Evolutionary conservation across 2,797 vertebrate species (phyloP).

Genomic region (Aphelocoma californica): DNA sequence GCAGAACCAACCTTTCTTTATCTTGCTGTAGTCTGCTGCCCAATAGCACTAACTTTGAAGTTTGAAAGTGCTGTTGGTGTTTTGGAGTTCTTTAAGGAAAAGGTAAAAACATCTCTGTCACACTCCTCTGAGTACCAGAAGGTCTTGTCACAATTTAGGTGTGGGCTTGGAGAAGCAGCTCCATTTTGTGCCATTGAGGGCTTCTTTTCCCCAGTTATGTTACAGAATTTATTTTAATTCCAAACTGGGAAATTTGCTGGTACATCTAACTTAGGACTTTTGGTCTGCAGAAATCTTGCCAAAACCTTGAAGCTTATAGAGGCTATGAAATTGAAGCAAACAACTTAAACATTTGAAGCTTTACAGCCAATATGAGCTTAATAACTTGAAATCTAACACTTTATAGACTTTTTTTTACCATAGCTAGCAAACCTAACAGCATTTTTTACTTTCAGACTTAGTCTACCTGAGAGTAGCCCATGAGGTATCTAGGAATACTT

Average conservation of each 20-base stretch:
- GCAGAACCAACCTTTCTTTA: background rate
- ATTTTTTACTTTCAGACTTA: constrained; percentile 16
- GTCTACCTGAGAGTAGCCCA: background rate
- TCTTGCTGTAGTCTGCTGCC: background rate
- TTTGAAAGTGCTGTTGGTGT: background rate
- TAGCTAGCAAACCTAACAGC: background rate
- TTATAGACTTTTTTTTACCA: background rate
- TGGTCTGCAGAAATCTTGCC: constrained; percentile 16
- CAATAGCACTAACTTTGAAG: background rate
- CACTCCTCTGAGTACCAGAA: background rate
- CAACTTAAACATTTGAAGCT: constrained; percentile 46
- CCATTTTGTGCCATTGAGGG: background rate
- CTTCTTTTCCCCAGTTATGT: background rate
- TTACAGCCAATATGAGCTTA: constrained; percentile 53
- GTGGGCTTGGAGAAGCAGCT: background rate
- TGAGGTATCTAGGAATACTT: background rate
- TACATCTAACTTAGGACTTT: background rate
- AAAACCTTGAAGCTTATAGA: constrained; percentile 11
- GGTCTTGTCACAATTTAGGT: background rate
- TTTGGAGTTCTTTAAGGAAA: background rate
- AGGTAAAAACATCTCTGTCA: background rate
- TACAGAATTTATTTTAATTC: background rate
- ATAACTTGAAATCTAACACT: constrained; percentile 21
- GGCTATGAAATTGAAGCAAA: constrained; percentile 50
- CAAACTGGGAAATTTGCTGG: background rate